Evolutionary conservation across 1,140 invertebrate genomes (phyloP).

Genomic region (Anagrus nilaparvatae): DNA sequence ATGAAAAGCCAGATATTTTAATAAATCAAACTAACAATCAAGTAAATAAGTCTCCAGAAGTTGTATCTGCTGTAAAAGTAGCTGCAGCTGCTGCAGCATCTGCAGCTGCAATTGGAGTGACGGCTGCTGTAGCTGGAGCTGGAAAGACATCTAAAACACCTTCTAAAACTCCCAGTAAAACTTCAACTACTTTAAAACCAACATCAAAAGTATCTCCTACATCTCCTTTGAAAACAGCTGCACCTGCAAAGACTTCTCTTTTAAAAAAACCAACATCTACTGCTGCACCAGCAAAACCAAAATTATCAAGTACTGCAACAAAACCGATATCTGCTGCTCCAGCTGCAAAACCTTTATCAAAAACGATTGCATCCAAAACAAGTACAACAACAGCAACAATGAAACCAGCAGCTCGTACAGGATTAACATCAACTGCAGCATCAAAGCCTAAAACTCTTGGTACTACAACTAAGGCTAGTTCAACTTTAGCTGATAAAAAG

Average conservation of each 20-base stretch:
- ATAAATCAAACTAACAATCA: conserved; percentile 24
- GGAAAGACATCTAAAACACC: conserved; percentile 27
- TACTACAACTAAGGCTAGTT: conserved; percentile 27
- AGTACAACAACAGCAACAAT: conserved; percentile 15
- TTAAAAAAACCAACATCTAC: conserved; percentile 16
- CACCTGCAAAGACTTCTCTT: conserved; percentile 16
- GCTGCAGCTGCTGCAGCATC: conserved; percentile 20
- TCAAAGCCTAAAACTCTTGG: conserved; percentile 10
- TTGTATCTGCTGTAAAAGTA: conserved; percentile 22
- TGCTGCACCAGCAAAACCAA: conserved; percentile 17
- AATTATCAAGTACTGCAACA: conserved; percentile 14
- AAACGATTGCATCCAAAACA: too few species aligned
- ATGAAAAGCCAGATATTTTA: too few species aligned
- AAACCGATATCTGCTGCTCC: conserved; percentile 18
- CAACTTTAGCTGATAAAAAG: conserved; percentile 16
- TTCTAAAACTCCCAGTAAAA: conserved; percentile 22
- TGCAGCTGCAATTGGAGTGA: conserved; percentile 16
- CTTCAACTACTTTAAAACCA: conserved; percentile 18
- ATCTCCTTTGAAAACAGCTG: conserved; percentile 28
- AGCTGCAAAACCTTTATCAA: too few species aligned
- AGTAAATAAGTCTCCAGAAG: conserved; percentile 24
- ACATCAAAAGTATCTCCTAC: conserved; percentile 30
- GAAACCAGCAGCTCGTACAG: conserved; percentile 16
- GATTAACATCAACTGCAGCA: conserved; percentile 10
- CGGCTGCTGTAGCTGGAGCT: conserved; percentile 21